phyloP scores from a whole-genome alignment of 2,113 vertebrate genomes.

The Brachionichthys hirsutus region DNA sequence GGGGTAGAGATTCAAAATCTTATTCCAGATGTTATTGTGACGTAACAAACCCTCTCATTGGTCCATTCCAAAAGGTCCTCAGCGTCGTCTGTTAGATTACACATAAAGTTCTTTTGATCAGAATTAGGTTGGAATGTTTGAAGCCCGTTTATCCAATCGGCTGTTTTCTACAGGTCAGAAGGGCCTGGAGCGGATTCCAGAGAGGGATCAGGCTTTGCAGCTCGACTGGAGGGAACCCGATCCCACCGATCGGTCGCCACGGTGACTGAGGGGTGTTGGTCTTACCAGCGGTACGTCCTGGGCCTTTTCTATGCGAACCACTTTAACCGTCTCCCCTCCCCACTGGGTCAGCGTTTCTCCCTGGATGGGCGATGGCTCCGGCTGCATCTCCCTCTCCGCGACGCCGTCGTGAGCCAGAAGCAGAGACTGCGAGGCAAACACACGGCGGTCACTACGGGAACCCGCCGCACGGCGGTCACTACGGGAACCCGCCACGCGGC shows the following conservation, averaged over 20 bases:
- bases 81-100: no score
- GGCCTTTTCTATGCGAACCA: conserved; percentile 95
- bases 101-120: no score
- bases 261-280: conserved; percentile 8
- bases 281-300: conserved; percentile 93
- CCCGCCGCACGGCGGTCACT: background rate
- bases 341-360: conserved; percentile 88
- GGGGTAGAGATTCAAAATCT: no score
- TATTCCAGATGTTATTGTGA: no score
- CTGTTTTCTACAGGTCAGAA: no score
- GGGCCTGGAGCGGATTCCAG: no score
- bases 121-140: no score
- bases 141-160: no score
- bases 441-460: background rate
- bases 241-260: background rate
- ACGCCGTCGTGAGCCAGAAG: conserved; percentile 91
- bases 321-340: conserved; percentile 93
- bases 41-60: no score
- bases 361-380: conserved; percentile 81
- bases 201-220: no score
- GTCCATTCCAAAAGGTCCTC: no score
- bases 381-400: conserved; percentile 93
- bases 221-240: no score
- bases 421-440: conserved; percentile 78
- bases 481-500: background rate